These are phyloP conservation scores for Tiliacea aurago DNA, from an alignment of 2,888 invertebrate genomes.

Conservation along the genomic window DNA sequence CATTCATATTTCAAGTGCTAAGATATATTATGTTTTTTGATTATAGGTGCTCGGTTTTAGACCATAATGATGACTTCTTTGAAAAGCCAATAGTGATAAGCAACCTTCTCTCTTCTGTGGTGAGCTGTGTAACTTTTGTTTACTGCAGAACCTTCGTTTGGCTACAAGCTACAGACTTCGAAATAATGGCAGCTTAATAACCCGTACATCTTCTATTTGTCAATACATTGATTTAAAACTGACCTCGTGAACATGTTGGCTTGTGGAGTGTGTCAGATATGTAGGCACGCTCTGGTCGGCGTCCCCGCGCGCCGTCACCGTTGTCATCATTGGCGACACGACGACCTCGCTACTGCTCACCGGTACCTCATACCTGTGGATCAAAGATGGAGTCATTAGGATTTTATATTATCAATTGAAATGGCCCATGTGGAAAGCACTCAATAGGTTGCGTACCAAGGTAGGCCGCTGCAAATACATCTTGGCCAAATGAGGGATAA, in stretches of 20 bases:
- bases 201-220: background rate
- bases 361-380: slow-evolving; percentile 67
- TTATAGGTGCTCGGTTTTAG: background rate
- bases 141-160: background rate
- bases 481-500: no score
- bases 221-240: background rate
- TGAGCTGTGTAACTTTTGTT: background rate
- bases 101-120: background rate
- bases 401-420: no score
- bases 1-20: background rate
- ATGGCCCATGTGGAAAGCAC: no score
- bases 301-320: slow-evolving; percentile 82
- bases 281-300: slow-evolving; percentile 86
- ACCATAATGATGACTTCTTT: background rate
- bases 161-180: background rate
- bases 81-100: background rate
- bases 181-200: background rate
- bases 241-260: slow-evolving; percentile 89
- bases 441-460: no score
- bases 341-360: slow-evolving; percentile 69
- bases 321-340: slow-evolving; percentile 86
- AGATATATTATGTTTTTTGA: background rate
- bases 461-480: no score
- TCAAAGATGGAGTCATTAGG: background rate
- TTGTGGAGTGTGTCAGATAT: slow-evolving; percentile 72